A percentile compares a stretch with the other conserved stretches of the same genome.
phyloP scores from a whole-genome alignment of 2,797 vertebrate species.

The Apodemus agrarius region DNA sequence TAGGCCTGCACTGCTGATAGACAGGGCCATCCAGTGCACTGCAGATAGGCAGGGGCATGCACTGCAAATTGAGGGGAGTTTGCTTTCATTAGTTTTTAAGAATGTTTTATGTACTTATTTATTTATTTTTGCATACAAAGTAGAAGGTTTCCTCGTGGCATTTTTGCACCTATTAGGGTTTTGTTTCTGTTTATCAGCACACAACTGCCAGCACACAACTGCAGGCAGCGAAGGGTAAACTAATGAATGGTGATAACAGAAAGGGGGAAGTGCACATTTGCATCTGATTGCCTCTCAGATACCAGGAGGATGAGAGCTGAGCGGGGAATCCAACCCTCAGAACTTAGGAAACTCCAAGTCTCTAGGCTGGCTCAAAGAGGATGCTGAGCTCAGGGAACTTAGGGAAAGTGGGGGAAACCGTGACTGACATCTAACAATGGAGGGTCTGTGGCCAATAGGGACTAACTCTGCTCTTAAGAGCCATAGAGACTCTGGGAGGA shows the following conservation, averaged over 20 bases:
- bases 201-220: not conserved
- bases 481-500: not conserved
- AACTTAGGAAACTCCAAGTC: not conserved
- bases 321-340: not conserved
- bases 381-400: not conserved
- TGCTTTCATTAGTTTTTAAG: too few relatives aligned
- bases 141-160: not conserved
- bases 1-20: too few relatives aligned
- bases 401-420: not conserved
- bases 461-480: not conserved
- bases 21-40: too few relatives aligned
- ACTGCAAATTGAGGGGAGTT: not conserved
- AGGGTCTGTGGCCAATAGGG: not conserved
- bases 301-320: not conserved
- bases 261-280: not conserved
- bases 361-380: not conserved
- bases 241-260: not conserved
- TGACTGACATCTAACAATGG: not conserved
- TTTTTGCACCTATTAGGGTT: not conserved
- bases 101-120: not conserved
- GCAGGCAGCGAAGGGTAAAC: not conserved
- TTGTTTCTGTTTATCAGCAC: not conserved
- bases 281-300: not conserved
- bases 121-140: not conserved
- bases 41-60: too few relatives aligned